phyloP scores from a whole-genome alignment of 2,797 vertebrate species.

The Geotria australis region DNA sequence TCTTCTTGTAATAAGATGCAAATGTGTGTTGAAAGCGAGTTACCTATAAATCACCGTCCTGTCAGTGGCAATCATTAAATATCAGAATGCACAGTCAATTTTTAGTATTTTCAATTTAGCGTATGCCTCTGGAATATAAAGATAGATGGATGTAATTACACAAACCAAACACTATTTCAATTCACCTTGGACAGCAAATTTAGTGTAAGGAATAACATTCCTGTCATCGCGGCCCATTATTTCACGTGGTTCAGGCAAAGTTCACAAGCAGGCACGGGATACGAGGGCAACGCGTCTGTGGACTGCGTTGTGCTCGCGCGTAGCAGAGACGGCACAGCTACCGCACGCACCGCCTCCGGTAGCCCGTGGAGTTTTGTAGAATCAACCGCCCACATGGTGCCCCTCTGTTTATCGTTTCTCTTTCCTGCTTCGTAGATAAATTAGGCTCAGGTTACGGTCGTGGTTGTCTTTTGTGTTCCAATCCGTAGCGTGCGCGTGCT shows the following conservation, averaged over 20 bases:
- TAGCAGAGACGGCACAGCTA: no score
- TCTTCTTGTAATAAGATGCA: slow-evolving; percentile 94
- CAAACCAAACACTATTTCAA: slow-evolving; percentile 99
- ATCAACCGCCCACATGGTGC: no score
- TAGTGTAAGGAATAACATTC: slow-evolving; percentile 85
- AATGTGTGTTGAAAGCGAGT: slow-evolving; percentile 90
- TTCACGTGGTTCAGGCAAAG: slow-evolving; percentile 94
- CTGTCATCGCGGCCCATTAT: slow-evolving; percentile 95
- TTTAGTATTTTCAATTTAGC: slow-evolving; percentile 99
- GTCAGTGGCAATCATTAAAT: slow-evolving; percentile 95
- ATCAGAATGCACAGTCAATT: slow-evolving; percentile 98
- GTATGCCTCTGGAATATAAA: slow-evolving; percentile 99
- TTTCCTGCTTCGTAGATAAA: no score
- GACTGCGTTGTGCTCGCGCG: no score
- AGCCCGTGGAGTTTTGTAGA: no score
- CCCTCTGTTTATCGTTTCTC: no score
- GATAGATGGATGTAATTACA: slow-evolving; percentile 99
- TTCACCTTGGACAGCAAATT: slow-evolving; percentile 89
- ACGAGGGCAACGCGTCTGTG: no score
- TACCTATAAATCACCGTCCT: slow-evolving; percentile 93
- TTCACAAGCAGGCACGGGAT: slow-evolving; percentile 68
- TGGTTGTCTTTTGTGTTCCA: no score
- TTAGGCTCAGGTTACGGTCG: no score
- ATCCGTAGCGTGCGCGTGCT: no score
- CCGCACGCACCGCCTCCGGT: no score